Evolutionary conservation across 1,140 invertebrate species (phyloP).

Genomic region (Anoplolepis gracilipes): DNA sequence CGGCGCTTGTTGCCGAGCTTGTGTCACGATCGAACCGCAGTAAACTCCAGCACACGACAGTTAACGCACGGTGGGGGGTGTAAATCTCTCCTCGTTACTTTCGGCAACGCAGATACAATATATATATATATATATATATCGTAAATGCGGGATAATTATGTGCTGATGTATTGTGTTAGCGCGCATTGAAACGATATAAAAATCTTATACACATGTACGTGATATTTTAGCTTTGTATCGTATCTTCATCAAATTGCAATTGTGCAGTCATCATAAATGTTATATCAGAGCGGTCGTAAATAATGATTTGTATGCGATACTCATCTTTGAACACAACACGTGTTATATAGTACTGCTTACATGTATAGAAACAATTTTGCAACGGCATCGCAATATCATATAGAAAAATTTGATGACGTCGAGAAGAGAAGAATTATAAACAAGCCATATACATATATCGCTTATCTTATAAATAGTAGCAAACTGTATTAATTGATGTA

Average conservation of each 20-base stretch:
- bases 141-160: conserved; percentile 11
- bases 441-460: conserved; percentile 6
- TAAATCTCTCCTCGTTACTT: conserved; percentile 38
- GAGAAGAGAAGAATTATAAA: neutral
- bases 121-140: too few relatives aligned
- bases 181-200: neutral
- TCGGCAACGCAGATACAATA: neutral
- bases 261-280: conserved; percentile 1
- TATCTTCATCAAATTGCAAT: conserved; percentile 17
- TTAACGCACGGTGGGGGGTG: neutral
- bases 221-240: neutral
- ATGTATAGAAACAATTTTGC: conserved; percentile 1
- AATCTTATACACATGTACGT: neutral
- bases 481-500: conserved; percentile 24
- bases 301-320: conserved; percentile 35
- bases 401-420: conserved; percentile 27
- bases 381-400: conserved; percentile 3
- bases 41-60: conserved; percentile 18
- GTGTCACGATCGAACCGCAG: conserved; percentile 45
- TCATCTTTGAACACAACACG: conserved; percentile 23
- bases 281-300: conserved; percentile 14
- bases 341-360: neutral
- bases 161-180: neutral
- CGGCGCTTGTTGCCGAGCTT: conserved; percentile 35
- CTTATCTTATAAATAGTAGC: neutral